These are phyloP conservation scores for Trichomycterus rosablanca DNA, from an alignment of 2,113 vertebrate genomes.

Conservation along the genomic window DNA sequence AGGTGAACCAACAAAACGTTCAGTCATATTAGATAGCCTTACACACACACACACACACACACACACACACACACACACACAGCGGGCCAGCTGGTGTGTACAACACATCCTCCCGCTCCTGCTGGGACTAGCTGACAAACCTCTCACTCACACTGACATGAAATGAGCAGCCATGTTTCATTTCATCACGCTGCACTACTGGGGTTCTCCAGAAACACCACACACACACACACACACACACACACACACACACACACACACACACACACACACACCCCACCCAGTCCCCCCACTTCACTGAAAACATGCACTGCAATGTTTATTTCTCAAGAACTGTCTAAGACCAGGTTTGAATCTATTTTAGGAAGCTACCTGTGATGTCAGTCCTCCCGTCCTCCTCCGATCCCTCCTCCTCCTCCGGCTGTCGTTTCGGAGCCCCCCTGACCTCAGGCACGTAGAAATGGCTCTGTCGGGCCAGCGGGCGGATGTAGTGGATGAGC, in stretches of 20 bases:
- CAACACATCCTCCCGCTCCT: slow-evolving; percentile 35
- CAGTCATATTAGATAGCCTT: slow-evolving; percentile 19
- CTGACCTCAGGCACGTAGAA: slow-evolving; percentile 90
- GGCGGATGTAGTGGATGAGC: slow-evolving; percentile 82
- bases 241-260: too few species aligned
- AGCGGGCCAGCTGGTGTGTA: slow-evolving; percentile 41
- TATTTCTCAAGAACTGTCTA: neutral
- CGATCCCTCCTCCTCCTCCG: slow-evolving; percentile 56
- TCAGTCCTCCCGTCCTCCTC: slow-evolving; percentile 67
- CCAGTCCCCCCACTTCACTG: too few species aligned
- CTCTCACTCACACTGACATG: slow-evolving; percentile 17
- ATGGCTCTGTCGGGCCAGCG: slow-evolving; percentile 83
- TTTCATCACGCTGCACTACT: neutral
- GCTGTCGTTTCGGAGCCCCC: slow-evolving; percentile 63
- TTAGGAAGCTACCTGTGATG: slow-evolving; percentile 75
- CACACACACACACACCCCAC: too few species aligned
- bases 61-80: slow-evolving; percentile 17
- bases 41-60: slow-evolving; percentile 19
- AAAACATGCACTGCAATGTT: too few species aligned
- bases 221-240: too few species aligned
- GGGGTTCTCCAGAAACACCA: neutral
- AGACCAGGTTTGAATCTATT: too few species aligned
- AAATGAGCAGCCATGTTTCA: slow-evolving; percentile 15
- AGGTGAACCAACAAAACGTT: too few species aligned
- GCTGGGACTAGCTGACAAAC: slow-evolving; percentile 15